Percentiles rank a stretch among this genome's conserved stretches.
These are phyloP conservation scores for Alloplasta piceator DNA, from an alignment of 2,888 invertebrate genomes.

Conservation along the genomic window DNA sequence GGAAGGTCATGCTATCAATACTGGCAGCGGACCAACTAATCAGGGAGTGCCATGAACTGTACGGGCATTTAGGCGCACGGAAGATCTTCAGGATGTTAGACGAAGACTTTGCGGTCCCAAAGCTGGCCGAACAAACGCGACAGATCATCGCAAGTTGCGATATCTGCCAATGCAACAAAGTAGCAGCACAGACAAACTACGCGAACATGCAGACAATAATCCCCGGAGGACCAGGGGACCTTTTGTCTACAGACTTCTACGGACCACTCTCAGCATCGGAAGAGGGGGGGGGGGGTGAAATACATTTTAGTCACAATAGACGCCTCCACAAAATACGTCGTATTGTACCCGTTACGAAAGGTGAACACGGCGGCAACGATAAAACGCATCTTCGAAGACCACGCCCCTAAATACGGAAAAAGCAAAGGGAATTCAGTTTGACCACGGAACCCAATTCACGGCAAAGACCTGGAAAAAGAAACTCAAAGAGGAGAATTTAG, in stretches of 20 bases:
- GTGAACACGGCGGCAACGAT: too few species aligned
- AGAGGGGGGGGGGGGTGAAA: neutral
- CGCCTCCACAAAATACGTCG: neutral
- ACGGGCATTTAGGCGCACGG: slow-evolving; percentile 5
- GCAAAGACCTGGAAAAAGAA: neutral
- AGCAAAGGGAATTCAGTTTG: neutral
- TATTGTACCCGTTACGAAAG: slow-evolving; percentile 1
- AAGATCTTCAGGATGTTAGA: too few species aligned
- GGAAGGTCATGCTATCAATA: neutral
- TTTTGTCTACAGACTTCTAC: slow-evolving; percentile 5
- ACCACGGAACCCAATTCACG: too few species aligned
- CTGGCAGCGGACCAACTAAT: too few species aligned
- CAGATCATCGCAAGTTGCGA: too few species aligned
- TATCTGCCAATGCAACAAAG: too few species aligned
- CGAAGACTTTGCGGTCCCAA: neutral
- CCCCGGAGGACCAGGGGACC: neutral
- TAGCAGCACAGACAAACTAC: neutral
- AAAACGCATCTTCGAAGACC: neutral
- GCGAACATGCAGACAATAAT: neutral
- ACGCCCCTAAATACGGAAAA: slow-evolving; percentile 3
- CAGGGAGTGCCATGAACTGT: neutral
- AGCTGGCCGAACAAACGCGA: too few species aligned
- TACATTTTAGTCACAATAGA: neutral
- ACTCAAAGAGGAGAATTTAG: neutral
- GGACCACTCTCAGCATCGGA: slow-evolving; percentile 2